Evolutionary conservation across 2,797 vertebrate genomes (phyloP).

Genomic region (Morus bassanus): DNA sequence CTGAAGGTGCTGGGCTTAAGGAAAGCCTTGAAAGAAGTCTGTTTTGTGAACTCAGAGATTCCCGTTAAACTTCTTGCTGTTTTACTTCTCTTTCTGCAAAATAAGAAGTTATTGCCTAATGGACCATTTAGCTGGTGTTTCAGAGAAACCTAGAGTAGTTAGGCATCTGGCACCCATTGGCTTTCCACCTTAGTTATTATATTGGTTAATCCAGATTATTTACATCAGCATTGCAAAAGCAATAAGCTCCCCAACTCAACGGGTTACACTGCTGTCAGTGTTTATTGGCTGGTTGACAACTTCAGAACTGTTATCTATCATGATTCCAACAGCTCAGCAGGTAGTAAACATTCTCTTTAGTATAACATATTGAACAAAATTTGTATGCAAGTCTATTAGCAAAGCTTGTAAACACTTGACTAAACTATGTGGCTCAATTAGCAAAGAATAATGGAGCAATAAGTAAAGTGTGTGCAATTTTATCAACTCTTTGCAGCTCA

Average conservation of each 20-base stretch:
- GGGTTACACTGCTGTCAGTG: background rate
- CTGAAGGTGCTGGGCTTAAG: background rate
- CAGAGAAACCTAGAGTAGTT: background rate
- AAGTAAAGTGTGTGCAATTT: conserved; percentile 59
- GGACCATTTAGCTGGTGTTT: background rate
- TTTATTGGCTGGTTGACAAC: conserved; percentile 43
- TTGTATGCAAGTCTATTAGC: conserved; percentile 47
- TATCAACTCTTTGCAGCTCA: conserved; percentile 25
- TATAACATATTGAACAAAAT: conserved; percentile 26
- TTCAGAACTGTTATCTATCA: conserved; percentile 34
- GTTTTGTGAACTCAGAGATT: background rate
- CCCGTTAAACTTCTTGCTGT: background rate
- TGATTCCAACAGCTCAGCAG: conserved; percentile 46
- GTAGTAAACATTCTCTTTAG: conserved; percentile 54
- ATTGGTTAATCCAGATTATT: background rate
- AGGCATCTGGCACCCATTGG: background rate
- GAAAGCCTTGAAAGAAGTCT: background rate
- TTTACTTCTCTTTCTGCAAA: background rate
- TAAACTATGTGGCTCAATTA: conserved; percentile 60
- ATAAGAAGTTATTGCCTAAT: background rate
- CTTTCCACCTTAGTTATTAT: background rate
- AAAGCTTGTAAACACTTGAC: conserved; percentile 60
- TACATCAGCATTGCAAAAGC: background rate
- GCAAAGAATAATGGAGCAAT: conserved; percentile 66
- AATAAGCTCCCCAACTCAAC: background rate